phyloP scores from a whole-genome alignment of 2,888 invertebrate genomes.

The Drosophila recens region DNA sequence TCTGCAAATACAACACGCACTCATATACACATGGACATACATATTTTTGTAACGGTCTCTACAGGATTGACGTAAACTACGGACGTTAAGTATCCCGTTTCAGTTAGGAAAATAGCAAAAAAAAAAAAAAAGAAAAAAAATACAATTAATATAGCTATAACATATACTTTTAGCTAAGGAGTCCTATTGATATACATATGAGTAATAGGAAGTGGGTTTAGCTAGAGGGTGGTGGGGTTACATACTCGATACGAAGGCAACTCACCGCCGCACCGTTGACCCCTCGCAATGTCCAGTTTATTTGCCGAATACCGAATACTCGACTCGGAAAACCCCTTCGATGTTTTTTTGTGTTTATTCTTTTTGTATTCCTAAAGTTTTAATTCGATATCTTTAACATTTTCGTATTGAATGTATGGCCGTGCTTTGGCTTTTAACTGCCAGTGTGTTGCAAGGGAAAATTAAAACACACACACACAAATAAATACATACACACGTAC shows the following conservation, averaged over 20 bases:
- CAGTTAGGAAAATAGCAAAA: neutral
- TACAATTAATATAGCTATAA: neutral
- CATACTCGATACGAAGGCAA: slow-evolving; percentile 34
- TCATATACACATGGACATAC: neutral
- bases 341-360: neutral
- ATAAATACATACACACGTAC: slow-evolving; percentile 1
- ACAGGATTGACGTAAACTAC: slow-evolving; percentile 41
- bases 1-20: slow-evolving; percentile 73
- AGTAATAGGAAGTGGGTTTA: slow-evolving; percentile 24
- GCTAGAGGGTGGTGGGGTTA: slow-evolving; percentile 7
- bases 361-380: slow-evolving; percentile 19
- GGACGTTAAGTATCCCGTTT: slow-evolving; percentile 4
- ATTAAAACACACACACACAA: slow-evolving; percentile 16
- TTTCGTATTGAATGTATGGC: slow-evolving; percentile 9
- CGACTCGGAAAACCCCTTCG: slow-evolving; percentile 25
- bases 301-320: slow-evolving; percentile 38
- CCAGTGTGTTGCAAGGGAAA: slow-evolving; percentile 55
- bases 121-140: too few relatives aligned
- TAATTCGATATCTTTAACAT: slow-evolving; percentile 18
- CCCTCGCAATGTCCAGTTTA: slow-evolving; percentile 60
- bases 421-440: slow-evolving; percentile 22
- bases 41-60: neutral
- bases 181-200: slow-evolving; percentile 10
- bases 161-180: neutral
- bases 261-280: slow-evolving; percentile 67